phyloP scores from a whole-genome alignment of 2,797 vertebrate species.

The Helostoma temminkii region DNA sequence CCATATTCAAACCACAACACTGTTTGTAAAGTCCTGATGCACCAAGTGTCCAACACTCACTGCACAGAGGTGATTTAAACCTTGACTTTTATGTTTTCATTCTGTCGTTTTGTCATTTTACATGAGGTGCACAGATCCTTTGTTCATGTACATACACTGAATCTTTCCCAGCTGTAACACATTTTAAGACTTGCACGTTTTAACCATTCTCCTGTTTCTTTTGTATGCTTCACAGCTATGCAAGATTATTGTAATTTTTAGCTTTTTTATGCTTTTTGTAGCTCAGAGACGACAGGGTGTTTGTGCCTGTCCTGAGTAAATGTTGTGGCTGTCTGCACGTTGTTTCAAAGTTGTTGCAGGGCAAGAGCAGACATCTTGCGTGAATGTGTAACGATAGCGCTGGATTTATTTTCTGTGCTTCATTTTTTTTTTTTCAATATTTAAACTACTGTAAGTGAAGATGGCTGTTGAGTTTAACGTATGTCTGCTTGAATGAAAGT shows the following conservation, averaged over 20 bases:
- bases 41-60: slow-evolving; percentile 26
- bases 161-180: slow-evolving; percentile 16
- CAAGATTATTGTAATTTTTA: slow-evolving; percentile 66
- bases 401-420: slow-evolving; percentile 59
- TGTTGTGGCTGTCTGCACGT: slow-evolving; percentile 32
- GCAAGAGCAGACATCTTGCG: slow-evolving; percentile 39
- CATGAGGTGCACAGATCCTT: slow-evolving; percentile 54
- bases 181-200: slow-evolving; percentile 57
- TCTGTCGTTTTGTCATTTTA: slow-evolving; percentile 15
- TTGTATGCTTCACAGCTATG: slow-evolving; percentile 80
- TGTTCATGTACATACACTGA: slow-evolving; percentile 57
- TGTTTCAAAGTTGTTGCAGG: slow-evolving; percentile 45
- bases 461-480: slow-evolving; percentile 44
- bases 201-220: slow-evolving; percentile 45
- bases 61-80: slow-evolving; percentile 49
- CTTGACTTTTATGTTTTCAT: slow-evolving; percentile 27
- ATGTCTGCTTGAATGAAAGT: slow-evolving; percentile 51
- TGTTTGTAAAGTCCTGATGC: slow-evolving; percentile 26
- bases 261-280: slow-evolving; percentile 61
- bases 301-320: slow-evolving; percentile 45
- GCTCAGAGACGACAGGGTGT: slow-evolving; percentile 38
- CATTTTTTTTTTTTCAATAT: slow-evolving; percentile 52
- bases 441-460: slow-evolving; percentile 75
- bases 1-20: slow-evolving; percentile 3
- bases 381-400: slow-evolving; percentile 62